These are phyloP conservation scores for Eucera pruinosa DNA, from an alignment of 2,888 invertebrate genomes.

Conservation along the genomic window DNA sequence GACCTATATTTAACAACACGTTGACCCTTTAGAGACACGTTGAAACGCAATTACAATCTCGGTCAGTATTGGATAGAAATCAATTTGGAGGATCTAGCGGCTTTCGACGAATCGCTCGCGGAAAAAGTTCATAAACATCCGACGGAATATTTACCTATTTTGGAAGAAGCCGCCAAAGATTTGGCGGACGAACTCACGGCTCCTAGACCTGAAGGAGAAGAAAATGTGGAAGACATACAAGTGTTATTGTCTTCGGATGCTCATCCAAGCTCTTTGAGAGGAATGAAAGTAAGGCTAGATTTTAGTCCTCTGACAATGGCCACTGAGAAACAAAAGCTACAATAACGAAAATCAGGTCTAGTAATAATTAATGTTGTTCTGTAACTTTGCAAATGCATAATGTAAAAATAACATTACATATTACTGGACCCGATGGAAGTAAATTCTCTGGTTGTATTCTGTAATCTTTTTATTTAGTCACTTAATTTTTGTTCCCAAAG, in stretches of 20 bases:
- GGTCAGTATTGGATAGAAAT: constrained; percentile 95
- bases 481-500: too few relatives aligned
- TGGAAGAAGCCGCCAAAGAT: constrained; percentile 98
- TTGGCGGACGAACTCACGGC: constrained; percentile 98
- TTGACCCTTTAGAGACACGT: constrained; percentile 89
- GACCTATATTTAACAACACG: constrained; percentile 60
- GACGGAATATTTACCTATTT: constrained; percentile 95
- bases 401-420: too few relatives aligned
- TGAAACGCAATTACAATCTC: constrained; percentile 97
- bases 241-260: constrained; percentile 94
- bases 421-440: too few relatives aligned
- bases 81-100: constrained; percentile 96
- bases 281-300: constrained; percentile 89
- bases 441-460: too few relatives aligned
- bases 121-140: constrained; percentile 97
- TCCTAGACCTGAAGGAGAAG: constrained; percentile 95
- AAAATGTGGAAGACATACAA: constrained; percentile 96
- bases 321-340: too few relatives aligned
- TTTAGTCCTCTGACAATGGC: too few relatives aligned
- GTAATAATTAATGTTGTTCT: too few relatives aligned
- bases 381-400: too few relatives aligned
- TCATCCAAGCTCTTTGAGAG: constrained; percentile 91
- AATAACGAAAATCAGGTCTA: too few relatives aligned
- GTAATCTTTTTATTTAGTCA: too few relatives aligned
- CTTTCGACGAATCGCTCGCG: constrained; percentile 96